Evolutionary conservation across 2,797 vertebrate species (phyloP).

Genomic region (Anisognathus igniventris): DNA sequence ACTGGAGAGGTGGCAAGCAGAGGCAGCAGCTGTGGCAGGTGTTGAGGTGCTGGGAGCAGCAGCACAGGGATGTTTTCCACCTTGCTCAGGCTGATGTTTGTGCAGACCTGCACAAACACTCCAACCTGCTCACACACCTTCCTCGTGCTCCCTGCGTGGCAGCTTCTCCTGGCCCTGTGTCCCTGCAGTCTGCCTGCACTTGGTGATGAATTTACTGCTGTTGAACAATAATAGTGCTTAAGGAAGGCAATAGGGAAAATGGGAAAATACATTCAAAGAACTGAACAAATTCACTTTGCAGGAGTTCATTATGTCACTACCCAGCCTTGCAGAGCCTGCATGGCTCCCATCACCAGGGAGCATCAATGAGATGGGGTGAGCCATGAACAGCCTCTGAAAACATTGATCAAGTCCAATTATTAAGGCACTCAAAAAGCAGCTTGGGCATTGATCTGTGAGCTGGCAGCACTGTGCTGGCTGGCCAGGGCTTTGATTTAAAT

Average conservation of each 20-base stretch:
- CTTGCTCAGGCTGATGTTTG: not conserved
- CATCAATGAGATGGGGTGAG: not conserved
- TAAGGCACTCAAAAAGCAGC: not conserved
- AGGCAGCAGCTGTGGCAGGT: not conserved
- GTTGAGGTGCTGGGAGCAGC: not conserved
- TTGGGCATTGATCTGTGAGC: not conserved
- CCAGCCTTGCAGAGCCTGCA: not conserved
- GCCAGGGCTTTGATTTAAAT: not conserved
- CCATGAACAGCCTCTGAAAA: not conserved
- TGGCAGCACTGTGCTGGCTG: not conserved
- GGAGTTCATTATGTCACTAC: fast-evolving
- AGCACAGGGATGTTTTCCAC: not conserved
- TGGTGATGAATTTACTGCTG: not conserved
- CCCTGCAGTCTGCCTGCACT: not conserved
- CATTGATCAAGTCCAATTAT: fast-evolving
- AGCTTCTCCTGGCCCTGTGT: fast-evolving
- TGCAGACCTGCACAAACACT: not conserved
- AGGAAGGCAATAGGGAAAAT: not conserved
- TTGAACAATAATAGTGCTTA: not conserved
- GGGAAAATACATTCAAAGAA: not conserved
- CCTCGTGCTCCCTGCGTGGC: not conserved
- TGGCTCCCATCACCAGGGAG: not conserved
- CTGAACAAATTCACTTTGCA: not conserved
- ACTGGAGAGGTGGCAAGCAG: not conserved
- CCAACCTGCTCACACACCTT: not conserved